Base-by-base conservation (phyloP, 2,888 invertebrate species). In the Scotopteryx bipunctaria region DNA sequence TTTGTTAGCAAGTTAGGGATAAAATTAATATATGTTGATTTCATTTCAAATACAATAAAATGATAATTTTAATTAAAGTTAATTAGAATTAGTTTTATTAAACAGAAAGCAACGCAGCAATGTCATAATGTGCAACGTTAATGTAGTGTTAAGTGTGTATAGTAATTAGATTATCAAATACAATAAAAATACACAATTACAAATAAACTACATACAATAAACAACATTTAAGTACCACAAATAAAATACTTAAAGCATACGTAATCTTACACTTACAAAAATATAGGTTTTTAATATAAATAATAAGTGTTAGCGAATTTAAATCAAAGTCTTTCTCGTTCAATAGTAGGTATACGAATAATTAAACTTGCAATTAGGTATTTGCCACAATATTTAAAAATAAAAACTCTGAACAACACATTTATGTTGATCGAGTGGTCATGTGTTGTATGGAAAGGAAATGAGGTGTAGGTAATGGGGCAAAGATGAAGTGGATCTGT, bases 401-500 rank as follows among this genome's bases (percentile, higher is more conserved):
- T n/a, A n/a, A n/a, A n/a, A 27, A 5, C 27, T 27, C 11, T 4
- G 3, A 11, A 11, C 9, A 4, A 11, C n/a, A 25, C 9, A 27
- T 25, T 9, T 27, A 11, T 27, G 11, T 27, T 27, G 27, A 27
- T 27, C 9, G 11, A 27, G 11, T 27, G 27, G 27, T 27, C 9
- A 11, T 4, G 27, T 27, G 5, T 27, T 23, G 13, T 13, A 42
- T 17, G 41, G 8, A 31, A 17, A 15, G 36, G 31, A 40, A 32
- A 23, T 35, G 33, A 25, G 16, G 19, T 41, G 47, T 48, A 35
- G 2, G n/a, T n/a, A n/a, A n/a, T n/a, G n/a, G 31, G 11, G 40
- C 9, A 41, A 27, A 40, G 4, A 9, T 19, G 8, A 33, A 17
- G 27, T 15, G 45, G 9, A 17, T 33, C 16, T 32, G 9, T 32